Evolutionary conservation across 2,113 vertebrate species (phyloP).

Genomic region (Capreolus pygargus): DNA sequence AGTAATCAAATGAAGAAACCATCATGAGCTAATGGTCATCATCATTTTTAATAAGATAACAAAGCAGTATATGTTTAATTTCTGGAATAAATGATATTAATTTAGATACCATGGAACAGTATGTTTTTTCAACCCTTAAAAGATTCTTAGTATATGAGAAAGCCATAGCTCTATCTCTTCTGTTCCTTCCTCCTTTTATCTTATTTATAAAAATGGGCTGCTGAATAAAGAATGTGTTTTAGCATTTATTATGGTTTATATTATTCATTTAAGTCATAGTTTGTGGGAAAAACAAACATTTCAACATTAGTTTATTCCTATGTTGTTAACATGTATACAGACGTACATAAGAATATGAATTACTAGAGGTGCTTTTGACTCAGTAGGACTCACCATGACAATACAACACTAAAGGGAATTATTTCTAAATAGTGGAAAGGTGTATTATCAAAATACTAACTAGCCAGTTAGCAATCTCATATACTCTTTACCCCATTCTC

Average conservation of each 20-base stretch:
- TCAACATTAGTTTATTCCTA: neutral
- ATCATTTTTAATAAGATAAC: neutral
- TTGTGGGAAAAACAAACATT: neutral
- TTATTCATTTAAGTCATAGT: neutral
- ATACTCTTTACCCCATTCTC: neutral
- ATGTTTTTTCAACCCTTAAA: neutral
- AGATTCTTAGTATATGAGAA: neutral
- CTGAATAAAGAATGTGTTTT: neutral
- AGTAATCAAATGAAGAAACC: neutral
- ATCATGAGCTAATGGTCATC: neutral
- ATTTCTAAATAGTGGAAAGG: neutral
- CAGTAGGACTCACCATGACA: neutral
- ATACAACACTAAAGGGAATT: neutral
- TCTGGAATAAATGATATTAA: neutral
- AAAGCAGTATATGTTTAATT: neutral
- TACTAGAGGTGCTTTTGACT: neutral
- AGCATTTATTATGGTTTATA: neutral
- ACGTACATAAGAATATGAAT: neutral
- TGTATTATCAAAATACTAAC: neutral
- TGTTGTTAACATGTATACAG: neutral
- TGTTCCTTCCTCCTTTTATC: neutral
- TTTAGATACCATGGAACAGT: neutral
- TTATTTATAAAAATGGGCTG: neutral
- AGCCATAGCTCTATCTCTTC: rapidly evolving
- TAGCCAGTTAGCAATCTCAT: neutral